These are phyloP conservation scores for Drosophila dives DNA, from an alignment of 2,888 invertebrate genomes.

Conservation along the genomic window DNA sequence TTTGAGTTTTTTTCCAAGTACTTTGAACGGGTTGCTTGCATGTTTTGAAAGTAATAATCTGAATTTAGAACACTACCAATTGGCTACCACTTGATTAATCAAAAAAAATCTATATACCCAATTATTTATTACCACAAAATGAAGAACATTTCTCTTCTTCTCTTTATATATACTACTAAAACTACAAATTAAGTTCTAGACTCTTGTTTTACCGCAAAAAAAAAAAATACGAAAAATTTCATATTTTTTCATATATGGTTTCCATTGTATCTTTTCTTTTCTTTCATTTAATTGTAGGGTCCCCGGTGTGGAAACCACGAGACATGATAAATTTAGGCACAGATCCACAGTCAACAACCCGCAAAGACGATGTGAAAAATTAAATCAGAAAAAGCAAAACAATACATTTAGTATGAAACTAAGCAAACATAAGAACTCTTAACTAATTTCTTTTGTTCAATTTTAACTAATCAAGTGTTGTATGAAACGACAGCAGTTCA, in stretches of 20 bases:
- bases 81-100: constrained; percentile 32
- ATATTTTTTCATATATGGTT: constrained; percentile 85
- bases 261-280: constrained; percentile 85
- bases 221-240: constrained; percentile 58
- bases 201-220: constrained; percentile 25
- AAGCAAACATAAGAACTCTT: constrained; percentile 52
- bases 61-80: constrained; percentile 34
- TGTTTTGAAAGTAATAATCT: constrained; percentile 45
- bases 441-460: constrained; percentile 56
- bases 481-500: constrained; percentile 55
- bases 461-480: constrained; percentile 72
- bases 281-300: constrained; percentile 91
- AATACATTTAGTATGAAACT: constrained; percentile 54
- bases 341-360: constrained; percentile 86
- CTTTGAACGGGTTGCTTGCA: constrained; percentile 46
- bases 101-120: constrained; percentile 11
- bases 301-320: constrained; percentile 99
- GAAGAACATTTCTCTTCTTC: constrained; percentile 30
- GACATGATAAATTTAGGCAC: constrained; percentile 89
- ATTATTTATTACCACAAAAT: constrained; percentile 42
- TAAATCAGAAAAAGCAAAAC: constrained; percentile 76
- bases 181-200: constrained; percentile 55
- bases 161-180: constrained; percentile 49
- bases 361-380: constrained; percentile 86
- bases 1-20: constrained; percentile 8